A percentile compares a stretch with the other conserved stretches of the same genome.
These are phyloP conservation scores for Calcarius lapponicus DNA, from an alignment of 2,797 vertebrate genomes.

Conservation along the genomic window DNA sequence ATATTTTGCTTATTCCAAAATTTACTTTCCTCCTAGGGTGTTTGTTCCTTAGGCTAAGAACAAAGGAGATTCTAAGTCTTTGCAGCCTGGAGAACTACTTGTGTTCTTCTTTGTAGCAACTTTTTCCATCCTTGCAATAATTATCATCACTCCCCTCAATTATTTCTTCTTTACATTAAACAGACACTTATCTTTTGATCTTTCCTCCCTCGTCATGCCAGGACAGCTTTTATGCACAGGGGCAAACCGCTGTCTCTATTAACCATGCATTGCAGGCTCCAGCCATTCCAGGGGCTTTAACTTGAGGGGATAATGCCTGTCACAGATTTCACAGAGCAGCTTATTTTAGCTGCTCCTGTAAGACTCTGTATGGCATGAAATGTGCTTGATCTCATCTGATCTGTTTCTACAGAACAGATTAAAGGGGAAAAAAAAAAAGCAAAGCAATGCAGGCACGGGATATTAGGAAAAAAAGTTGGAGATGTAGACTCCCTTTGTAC, in stretches of 20 bases:
- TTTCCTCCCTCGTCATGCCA: background rate
- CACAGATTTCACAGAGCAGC: background rate
- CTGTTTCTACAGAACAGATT: background rate
- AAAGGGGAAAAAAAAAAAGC: background rate
- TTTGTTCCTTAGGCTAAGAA: slow-evolving; percentile 19
- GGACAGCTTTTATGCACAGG: background rate
- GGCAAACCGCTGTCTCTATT: background rate
- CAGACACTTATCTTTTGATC: slow-evolving; percentile 26
- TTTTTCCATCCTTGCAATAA: slow-evolving; percentile 6
- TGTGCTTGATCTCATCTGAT: background rate
- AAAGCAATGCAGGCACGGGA: background rate
- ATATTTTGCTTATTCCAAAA: background rate
- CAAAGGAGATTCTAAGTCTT: background rate
- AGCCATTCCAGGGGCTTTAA: slow-evolving; percentile 7
- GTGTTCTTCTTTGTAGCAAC: background rate
- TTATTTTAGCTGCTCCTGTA: background rate
- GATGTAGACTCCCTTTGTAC: background rate
- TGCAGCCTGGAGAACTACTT: slow-evolving; percentile 20
- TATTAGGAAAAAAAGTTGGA: background rate
- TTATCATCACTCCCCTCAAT: slow-evolving; percentile 3
- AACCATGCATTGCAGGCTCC: background rate
- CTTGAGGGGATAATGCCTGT: background rate
- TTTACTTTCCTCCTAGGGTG: background rate
- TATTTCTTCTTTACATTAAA: slow-evolving; percentile 16
- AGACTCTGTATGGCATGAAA: background rate